Evolutionary conservation across 1,140 invertebrate genomes (phyloP).

Genomic region (Laodelphax striatellus): DNA sequence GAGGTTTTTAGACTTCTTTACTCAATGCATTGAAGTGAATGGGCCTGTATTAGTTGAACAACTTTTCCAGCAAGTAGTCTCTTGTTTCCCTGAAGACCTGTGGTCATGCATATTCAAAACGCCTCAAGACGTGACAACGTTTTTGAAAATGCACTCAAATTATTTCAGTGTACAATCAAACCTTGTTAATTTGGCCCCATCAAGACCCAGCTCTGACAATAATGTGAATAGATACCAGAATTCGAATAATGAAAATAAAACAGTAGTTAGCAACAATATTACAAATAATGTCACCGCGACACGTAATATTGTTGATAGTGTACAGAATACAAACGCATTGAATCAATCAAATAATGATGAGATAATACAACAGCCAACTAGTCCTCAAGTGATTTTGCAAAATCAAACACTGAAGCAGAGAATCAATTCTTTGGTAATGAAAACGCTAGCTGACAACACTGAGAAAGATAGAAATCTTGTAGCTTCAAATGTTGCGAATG

Average conservation of each 20-base stretch:
- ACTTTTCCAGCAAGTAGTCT: constrained; percentile 67
- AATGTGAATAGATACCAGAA: constrained; percentile 11
- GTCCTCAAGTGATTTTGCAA: constrained; percentile 31
- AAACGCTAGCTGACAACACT: constrained; percentile 80
- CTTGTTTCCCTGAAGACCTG: constrained; percentile 60
- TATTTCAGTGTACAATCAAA: constrained; percentile 83
- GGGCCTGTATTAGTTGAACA: constrained; percentile 74
- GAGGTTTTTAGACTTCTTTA: constrained; percentile 64
- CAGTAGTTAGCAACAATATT: not conserved
- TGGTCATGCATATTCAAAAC: constrained; percentile 79
- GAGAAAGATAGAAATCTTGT: constrained; percentile 56
- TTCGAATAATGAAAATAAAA: constrained; percentile 20
- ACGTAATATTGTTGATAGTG: constrained; percentile 6
- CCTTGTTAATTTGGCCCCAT: constrained; percentile 54
- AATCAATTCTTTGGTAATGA: constrained; percentile 76
- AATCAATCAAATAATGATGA: constrained; percentile 10
- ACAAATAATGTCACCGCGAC: constrained; percentile 3
- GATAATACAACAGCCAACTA: constrained; percentile 16
- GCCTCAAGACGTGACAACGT: constrained; percentile 70
- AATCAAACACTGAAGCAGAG: constrained; percentile 71
- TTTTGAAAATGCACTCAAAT: constrained; percentile 80
- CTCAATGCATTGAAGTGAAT: constrained; percentile 61
- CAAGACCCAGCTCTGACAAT: not conserved
- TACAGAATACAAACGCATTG: constrained; percentile 6
- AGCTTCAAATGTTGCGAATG: constrained; percentile 30